These are phyloP conservation scores for Embiotoca jacksoni DNA, from an alignment of 2,113 vertebrate genomes.

Conservation along the genomic window DNA sequence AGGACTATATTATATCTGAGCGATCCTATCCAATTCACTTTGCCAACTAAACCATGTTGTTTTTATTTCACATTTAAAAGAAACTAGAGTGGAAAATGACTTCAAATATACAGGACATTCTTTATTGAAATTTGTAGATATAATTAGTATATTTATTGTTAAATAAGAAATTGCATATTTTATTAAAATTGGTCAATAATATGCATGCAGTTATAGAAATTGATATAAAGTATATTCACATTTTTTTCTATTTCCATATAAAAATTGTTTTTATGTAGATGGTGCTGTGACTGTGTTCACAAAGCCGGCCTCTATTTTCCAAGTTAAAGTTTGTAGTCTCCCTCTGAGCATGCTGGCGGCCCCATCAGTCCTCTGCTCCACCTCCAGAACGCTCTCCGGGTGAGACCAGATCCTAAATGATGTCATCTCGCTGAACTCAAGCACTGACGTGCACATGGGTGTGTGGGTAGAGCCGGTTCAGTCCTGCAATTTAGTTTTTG, in stretches of 20 bases:
- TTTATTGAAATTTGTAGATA: slow-evolving; percentile 23
- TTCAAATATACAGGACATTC: too few species aligned
- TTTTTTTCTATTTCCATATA: slow-evolving; percentile 53
- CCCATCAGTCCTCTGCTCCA: too few species aligned
- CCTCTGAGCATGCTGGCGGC: too few species aligned
- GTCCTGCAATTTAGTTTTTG: background rate
- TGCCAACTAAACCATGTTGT: slow-evolving; percentile 13
- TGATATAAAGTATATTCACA: slow-evolving; percentile 51
- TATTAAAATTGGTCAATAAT: slow-evolving; percentile 74
- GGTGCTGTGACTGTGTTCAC: slow-evolving; percentile 7
- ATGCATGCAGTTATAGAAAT: slow-evolving; percentile 72
- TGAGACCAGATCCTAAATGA: background rate
- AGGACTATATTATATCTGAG: too few species aligned
- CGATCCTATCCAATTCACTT: background rate
- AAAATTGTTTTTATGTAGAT: slow-evolving; percentile 36
- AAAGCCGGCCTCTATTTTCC: background rate
- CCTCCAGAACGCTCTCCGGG: too few species aligned
- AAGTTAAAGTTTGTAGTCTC: too few species aligned
- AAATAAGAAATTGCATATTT: slow-evolving; percentile 75
- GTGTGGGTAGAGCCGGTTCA: background rate
- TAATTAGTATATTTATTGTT: slow-evolving; percentile 71
- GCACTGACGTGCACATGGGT: background rate
- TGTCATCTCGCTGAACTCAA: background rate
- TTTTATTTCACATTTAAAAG: background rate
- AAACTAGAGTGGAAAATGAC: background rate